Evolutionary conservation across 2,113 vertebrate species (phyloP).

Genomic region (Thamnaconus septentrionalis): DNA sequence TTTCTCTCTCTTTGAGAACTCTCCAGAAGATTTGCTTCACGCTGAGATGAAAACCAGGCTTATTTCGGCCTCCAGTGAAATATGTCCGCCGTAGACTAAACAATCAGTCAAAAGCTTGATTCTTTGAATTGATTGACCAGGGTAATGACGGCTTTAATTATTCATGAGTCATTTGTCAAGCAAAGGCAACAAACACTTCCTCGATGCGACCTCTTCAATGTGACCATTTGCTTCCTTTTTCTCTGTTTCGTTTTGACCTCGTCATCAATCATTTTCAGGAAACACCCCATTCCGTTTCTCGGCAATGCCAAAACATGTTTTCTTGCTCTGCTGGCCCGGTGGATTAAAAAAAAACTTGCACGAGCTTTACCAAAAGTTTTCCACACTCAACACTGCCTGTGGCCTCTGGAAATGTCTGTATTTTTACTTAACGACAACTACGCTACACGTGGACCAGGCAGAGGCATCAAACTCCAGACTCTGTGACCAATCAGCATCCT

Average conservation of each 20-base stretch:
- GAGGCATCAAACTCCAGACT: too few species aligned
- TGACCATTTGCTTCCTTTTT: too few species aligned
- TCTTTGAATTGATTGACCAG: conserved; percentile 1
- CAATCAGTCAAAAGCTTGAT: conserved; percentile 1
- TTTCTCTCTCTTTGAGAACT: too few species aligned
- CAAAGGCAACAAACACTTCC: background rate
- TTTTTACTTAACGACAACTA: too few species aligned
- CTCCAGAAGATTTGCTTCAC: too few species aligned
- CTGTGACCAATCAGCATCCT: too few species aligned
- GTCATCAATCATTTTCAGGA: background rate
- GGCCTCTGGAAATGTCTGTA: too few species aligned
- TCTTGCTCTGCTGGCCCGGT: background rate
- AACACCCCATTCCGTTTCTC: background rate
- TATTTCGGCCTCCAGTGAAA: conserved; percentile 7
- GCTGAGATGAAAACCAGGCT: background rate
- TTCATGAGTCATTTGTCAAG: background rate
- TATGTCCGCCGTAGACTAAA: conserved; percentile 10
- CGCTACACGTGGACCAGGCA: too few species aligned
- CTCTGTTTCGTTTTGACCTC: background rate
- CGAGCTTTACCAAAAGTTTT: too few species aligned
- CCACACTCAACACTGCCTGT: too few species aligned
- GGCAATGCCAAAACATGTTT: background rate
- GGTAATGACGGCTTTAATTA: background rate
- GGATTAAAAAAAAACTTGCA: too few species aligned
- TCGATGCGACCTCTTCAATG: too few species aligned